Base-by-base conservation (phyloP, 1,140 invertebrate species). In the Atopsyche davidsoni region DNA sequence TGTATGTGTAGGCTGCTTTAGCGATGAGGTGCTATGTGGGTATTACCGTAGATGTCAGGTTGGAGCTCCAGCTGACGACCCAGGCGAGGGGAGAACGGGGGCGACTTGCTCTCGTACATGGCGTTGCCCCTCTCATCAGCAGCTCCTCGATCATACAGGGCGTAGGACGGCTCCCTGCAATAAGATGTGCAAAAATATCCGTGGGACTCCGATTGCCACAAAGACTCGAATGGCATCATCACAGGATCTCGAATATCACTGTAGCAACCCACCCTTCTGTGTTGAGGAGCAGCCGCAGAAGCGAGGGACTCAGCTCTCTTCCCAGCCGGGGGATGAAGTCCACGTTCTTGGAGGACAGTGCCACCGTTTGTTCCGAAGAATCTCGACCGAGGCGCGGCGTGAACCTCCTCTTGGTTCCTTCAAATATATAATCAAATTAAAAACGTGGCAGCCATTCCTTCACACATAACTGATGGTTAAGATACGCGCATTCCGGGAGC, bases 311-410 rank as follows among this genome's bases (percentile, higher is more conserved):
- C 36, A 53, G 32, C 11, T 57, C 55, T 28, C 55, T 24, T n/a
- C 55, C 55, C 14, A 57, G 43, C 19, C 55, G 13, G 4, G 51
- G 55, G 3, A 53, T 49, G 44, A 53, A 53, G 19, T 53, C 55
- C 3, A 51, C 51, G 38, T 46, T 53, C 22, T 42, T 53, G n/a
- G 42, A 42, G 4, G 49, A 3, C 3, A 28, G 25, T 13, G 36
- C 44, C 9, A 45, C 44, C 13, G 51, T 47, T n/a, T 50, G 45
- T 32, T 57, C 55, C 2, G 36, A 40, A 9, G 55, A 57, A 17
- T 57, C 55, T 7, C 55, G 28, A 11, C 52, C 52, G 2, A 54
- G 40, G 19, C 52, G 41, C 7, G 52, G 52, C 13, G 52, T 54
- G 19, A 54, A 54, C 3, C 41, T 38, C n/a, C 52, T 28, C 25